These are phyloP conservation scores for Thaumatotibia leucotreta DNA, from an alignment of 1,140 invertebrate genomes.

Conservation along the genomic window DNA sequence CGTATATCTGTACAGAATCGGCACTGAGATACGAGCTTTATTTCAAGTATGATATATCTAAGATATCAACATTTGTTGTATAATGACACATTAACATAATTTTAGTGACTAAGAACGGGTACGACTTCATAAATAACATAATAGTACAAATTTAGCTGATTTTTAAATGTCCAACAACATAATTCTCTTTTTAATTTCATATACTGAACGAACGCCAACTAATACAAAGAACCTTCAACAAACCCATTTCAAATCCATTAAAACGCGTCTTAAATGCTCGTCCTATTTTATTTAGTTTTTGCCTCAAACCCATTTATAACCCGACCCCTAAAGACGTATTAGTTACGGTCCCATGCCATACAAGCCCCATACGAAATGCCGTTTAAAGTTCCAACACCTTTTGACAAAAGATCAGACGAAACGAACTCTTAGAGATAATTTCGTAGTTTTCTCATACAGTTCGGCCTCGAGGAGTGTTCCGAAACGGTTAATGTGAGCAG, in stretches of 20 bases:
- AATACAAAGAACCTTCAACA: neutral
- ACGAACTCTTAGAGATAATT: neutral
- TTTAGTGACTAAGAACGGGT: too few relatives aligned
- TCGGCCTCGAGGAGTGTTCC: neutral
- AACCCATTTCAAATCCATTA: conserved; percentile 1
- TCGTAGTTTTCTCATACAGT: neutral
- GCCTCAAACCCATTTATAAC: conserved; percentile 6
- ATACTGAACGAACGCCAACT: neutral
- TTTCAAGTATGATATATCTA: too few relatives aligned
- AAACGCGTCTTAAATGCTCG: neutral
- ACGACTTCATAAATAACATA: too few relatives aligned
- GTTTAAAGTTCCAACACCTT: neutral
- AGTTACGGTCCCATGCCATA: conserved; percentile 9
- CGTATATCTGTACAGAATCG: too few relatives aligned
- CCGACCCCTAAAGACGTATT: conserved; percentile 9
- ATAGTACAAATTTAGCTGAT: too few relatives aligned
- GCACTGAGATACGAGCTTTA: too few relatives aligned
- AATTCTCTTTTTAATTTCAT: too few relatives aligned
- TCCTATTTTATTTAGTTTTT: conserved; percentile 9
- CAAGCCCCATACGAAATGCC: neutral
- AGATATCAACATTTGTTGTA: too few relatives aligned
- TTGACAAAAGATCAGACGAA: neutral
- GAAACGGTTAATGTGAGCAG: neutral
- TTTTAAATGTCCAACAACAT: too few relatives aligned
- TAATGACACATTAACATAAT: too few relatives aligned